Percentiles rank a stretch among this genome's conserved stretches.
These are phyloP conservation scores for Reticulitermes lucifugus DNA, from an alignment of 2,888 invertebrate genomes.

Conservation along the genomic window DNA sequence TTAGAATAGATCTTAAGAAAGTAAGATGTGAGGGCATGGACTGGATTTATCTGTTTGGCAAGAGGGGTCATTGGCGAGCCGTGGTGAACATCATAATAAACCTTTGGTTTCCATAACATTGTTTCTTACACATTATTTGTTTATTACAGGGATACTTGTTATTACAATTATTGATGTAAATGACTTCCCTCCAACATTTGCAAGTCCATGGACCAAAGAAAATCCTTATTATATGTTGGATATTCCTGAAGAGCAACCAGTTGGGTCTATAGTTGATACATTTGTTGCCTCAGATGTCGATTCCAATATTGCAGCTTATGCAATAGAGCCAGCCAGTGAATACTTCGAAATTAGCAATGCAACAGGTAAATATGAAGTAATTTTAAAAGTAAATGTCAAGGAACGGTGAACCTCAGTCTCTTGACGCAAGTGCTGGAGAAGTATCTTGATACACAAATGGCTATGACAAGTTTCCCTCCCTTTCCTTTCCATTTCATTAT, in stretches of 20 bases:
- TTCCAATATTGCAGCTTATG: slow-evolving; percentile 82
- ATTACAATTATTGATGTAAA: slow-evolving; percentile 72
- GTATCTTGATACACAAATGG: too few species aligned
- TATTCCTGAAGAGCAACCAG: slow-evolving; percentile 85
- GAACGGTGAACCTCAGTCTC: too few species aligned
- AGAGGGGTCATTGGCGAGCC: too few species aligned
- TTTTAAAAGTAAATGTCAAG: not conserved
- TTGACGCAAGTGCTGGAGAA: too few species aligned
- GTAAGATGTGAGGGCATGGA: too few species aligned
- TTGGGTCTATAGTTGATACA: slow-evolving; percentile 81
- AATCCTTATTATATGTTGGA: slow-evolving; percentile 74
- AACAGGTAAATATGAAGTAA: slow-evolving; percentile 69
- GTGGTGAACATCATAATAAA: too few species aligned
- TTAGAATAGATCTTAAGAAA: too few species aligned
- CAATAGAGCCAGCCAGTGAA: slow-evolving; percentile 74
- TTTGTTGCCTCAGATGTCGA: slow-evolving; percentile 85
- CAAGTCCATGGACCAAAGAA: slow-evolving; percentile 77
- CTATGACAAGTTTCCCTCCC: too few species aligned
- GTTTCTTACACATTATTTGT: too few species aligned
- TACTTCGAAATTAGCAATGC: slow-evolving; percentile 85
- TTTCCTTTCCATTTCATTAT: too few species aligned
- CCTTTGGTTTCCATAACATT: too few species aligned
- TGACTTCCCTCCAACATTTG: slow-evolving; percentile 71
- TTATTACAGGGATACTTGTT: slow-evolving; percentile 69
- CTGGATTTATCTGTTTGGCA: too few species aligned